Base-by-base conservation (phyloP, 2,797 vertebrate species). In the Prionace glauca region DNA sequence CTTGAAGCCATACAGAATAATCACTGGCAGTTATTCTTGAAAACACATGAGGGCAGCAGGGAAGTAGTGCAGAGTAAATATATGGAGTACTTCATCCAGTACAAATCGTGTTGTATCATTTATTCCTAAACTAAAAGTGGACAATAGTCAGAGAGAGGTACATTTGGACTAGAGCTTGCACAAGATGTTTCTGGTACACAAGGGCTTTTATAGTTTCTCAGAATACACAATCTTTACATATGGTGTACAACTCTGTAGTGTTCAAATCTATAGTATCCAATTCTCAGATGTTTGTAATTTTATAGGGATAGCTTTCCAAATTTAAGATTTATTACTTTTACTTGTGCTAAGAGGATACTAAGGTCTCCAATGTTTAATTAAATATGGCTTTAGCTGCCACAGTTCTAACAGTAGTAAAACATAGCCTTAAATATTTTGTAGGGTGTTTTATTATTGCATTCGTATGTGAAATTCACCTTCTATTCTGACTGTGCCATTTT, bases 11-110 rank as follows among this genome's bases (percentile, higher is more conserved):
- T 50, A 45, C 7, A 50, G 67, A 50, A 32, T 72, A 94, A 74
- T 9, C 2, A 94, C 67, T 74, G 93, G 41, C 26, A 74, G 41
- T 50, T 50, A 94, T 94, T 94, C 93, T 16, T 94, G 93, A 94
- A 94, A 94, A 72, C 93, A 74, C 93, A 74, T 5, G 93, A 94
- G 93, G 93, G 93, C 93, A 94, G 93, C 69, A 94, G 41, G 88
- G 69, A 94, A 72, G 26, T 94, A 26, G 93, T 94, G 69, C 69
- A 94, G 93, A 72, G 36, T 72, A 94, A 94, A 72, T 71, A 72
- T 45, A 87, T 50, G 50, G 84, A 24, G 26, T 29, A 11, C 86
- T 88, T 88, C 86, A 50, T 93, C 24, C 71, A 94, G 67, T 72
- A 94, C 26, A 24, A 94, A 94, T 41, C 67, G 72, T 41, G 16